Evolutionary conservation across 2,888 invertebrate species (phyloP).

Genomic region (Amaurobius ferox): DNA sequence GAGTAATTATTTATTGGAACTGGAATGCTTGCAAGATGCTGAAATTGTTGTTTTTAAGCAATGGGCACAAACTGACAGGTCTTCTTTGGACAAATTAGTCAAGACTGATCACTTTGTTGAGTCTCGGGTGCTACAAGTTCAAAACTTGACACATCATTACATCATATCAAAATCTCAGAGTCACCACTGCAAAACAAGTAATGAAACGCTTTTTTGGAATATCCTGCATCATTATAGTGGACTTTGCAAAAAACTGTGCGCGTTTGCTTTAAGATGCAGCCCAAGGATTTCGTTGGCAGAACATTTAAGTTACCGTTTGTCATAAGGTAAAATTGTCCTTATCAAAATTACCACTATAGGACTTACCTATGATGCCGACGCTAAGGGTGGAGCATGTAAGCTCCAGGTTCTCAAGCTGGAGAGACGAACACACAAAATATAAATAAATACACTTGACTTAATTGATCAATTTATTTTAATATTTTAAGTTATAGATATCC

Average conservation of each 20-base stretch:
- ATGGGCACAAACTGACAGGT: constrained; percentile 3
- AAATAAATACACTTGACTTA: too few species aligned
- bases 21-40: not conserved
- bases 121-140: not conserved
- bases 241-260: constrained; percentile 74
- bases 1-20: not conserved
- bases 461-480: too few species aligned
- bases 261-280: constrained; percentile 73
- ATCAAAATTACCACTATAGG: too few species aligned
- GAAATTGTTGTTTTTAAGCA: constrained; percentile 17
- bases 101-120: not conserved
- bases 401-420: too few species aligned
- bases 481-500: too few species aligned
- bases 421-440: too few species aligned
- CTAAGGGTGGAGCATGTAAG: too few species aligned
- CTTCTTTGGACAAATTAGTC: constrained; percentile 1
- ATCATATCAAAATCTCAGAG: not conserved
- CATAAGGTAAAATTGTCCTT: too few species aligned
- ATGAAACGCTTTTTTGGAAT: not conserved
- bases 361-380: too few species aligned
- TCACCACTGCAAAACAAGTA: not conserved
- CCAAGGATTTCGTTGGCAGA: constrained; percentile 73
- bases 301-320: constrained; percentile 73
- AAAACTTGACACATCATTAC: not conserved
- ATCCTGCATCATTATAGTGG: constrained; percentile 60